phyloP scores from a whole-genome alignment of 1,140 invertebrate species.

The Diorhabda sublineata region DNA sequence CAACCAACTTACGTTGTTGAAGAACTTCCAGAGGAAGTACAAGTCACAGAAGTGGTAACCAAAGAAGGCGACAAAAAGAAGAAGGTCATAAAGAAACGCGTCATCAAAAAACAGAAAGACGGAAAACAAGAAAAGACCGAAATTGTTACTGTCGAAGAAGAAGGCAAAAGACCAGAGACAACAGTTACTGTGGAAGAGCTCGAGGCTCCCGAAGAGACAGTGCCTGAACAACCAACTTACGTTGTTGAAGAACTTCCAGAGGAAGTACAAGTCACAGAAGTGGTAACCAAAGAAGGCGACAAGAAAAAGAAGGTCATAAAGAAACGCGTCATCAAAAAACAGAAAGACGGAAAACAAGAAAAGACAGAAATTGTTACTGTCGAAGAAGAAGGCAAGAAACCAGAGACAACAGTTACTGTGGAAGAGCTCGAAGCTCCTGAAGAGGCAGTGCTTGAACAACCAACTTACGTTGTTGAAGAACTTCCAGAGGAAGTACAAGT shows the following conservation, averaged over 20 bases:
- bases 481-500: constrained; percentile 36
- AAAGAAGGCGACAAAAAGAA: constrained; percentile 38
- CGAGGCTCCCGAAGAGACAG: constrained; percentile 35
- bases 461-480: constrained; percentile 38
- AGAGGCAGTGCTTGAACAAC: constrained; percentile 37
- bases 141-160: constrained; percentile 51
- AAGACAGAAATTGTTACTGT: constrained; percentile 41
- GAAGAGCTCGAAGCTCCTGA: constrained; percentile 48
- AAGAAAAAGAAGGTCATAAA: constrained; percentile 36
- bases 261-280: constrained; percentile 40
- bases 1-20: constrained; percentile 28
- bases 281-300: constrained; percentile 38
- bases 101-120: constrained; percentile 44
- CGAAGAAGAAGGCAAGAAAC: constrained; percentile 43
- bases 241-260: constrained; percentile 40
- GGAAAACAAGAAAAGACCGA: constrained; percentile 49
- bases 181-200: constrained; percentile 41
- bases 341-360: constrained; percentile 35
- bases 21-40: constrained; percentile 38
- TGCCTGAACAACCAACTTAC: constrained; percentile 32
- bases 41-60: constrained; percentile 38
- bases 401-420: constrained; percentile 37
- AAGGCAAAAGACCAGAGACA: constrained; percentile 46
- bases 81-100: constrained; percentile 41
- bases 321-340: constrained; percentile 37